These are phyloP conservation scores for Heterochromis multidens DNA, from an alignment of 2,113 vertebrate species.

Conservation along the genomic window DNA sequence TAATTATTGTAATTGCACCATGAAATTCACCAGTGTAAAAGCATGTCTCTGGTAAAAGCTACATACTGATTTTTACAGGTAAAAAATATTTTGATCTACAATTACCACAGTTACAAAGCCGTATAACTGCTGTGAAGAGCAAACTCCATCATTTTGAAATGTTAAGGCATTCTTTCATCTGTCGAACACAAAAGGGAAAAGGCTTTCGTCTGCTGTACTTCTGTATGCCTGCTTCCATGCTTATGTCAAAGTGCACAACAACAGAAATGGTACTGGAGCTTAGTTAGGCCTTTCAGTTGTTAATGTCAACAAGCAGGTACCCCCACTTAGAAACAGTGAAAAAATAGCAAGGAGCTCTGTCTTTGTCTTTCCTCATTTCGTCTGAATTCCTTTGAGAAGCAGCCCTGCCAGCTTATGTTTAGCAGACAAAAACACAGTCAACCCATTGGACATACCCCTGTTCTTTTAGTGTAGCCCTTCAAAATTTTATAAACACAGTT, in stretches of 20 bases:
- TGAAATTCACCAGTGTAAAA: neutral
- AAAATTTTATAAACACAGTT: neutral
- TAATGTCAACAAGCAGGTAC: neutral
- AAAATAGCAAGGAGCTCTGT: neutral
- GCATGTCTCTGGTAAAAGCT: neutral
- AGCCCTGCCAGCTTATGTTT: conserved; percentile 2
- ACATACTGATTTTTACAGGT: neutral
- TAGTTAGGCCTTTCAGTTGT: neutral
- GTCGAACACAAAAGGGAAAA: neutral
- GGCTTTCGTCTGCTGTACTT: neutral
- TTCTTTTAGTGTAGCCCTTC: neutral
- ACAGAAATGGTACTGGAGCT: neutral
- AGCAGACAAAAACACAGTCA: neutral
- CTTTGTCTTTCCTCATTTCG: neutral
- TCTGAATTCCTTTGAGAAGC: neutral
- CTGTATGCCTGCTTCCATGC: neutral
- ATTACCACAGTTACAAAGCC: neutral
- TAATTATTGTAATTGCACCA: neutral
- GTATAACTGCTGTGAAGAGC: neutral
- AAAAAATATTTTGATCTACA: neutral
- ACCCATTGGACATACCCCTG: neutral
- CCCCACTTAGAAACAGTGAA: neutral
- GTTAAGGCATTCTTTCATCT: neutral
- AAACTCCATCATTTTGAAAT: neutral
- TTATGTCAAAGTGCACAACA: neutral